Base-by-base conservation (phyloP, 2,113 vertebrate species). In the Chloropsis hardwickii region DNA sequence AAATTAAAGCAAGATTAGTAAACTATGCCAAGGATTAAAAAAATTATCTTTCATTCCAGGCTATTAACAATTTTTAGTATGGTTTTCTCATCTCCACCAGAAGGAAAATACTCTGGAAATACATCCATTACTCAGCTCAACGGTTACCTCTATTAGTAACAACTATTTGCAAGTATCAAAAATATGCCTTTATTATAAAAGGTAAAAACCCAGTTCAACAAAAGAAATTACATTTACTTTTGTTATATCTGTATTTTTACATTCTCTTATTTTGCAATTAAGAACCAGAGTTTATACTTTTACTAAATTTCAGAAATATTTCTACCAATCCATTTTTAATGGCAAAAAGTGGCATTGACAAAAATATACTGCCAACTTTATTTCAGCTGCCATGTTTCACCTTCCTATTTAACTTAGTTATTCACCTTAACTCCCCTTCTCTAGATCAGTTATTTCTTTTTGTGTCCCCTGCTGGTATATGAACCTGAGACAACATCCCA, bases 121-220 rank as follows among this genome's bases (percentile, higher is more conserved):
- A 37, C 44, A 92, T 37, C 40, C 57, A 83, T 53, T 47, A 54
- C 57, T 88, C 77, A 90, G 62, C 17, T 92, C 78, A 93, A 23
- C 40, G n/a, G 31, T 96, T 94, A 94, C 53, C 56, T 94, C 61
- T 86, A 71, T 53, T 72, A 83, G 53, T 50, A 94, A 42, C 42
- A 92, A 61, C 81, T 94, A 57, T 47, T 94, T 60, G 48, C 31
- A 84, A 89, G 69, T 79, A 91, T 25, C 20, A 86, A 80, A 64
- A 81, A 62, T 51, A 91, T 2, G 29, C 35, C 44, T 50, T 84
- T 86, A 71, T 25, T 24, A 23, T 27, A 69, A 40, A 53, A 93
- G 65, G 45, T 51, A 93, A 96, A 97, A 54, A 84, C 35, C 22
- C 77, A 76, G 67, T 82, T 88, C 94, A 95, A 81, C 29, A 47